Conservation (phyloP, 2,113 vertebrate genomes). For the Cottus gobio region DNA sequence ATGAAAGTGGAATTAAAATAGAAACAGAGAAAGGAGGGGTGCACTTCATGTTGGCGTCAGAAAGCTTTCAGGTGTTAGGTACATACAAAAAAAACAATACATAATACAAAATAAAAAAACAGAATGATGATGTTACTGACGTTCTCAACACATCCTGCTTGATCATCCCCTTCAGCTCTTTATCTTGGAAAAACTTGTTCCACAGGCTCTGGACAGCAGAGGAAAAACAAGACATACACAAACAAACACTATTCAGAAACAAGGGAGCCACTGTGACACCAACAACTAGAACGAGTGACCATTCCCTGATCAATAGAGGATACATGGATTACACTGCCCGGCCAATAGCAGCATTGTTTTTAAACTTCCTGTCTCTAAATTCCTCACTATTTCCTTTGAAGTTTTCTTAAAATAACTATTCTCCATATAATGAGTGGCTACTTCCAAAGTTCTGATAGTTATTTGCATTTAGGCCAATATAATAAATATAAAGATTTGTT, state of each 20-base stretch:
- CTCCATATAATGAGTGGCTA: neutral
- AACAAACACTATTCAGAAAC: neutral
- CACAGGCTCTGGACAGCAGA: conserved; percentile 89
- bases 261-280: neutral
- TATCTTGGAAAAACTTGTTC: conserved; percentile 99
- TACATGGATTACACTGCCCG: neutral
- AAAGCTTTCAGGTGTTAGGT: neutral
- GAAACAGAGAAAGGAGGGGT: neutral
- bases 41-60: neutral
- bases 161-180: conserved; percentile 97
- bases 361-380: neutral
- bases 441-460: neutral
- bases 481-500: neutral
- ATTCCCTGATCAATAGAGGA: neutral
- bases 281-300: neutral
- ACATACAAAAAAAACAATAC: neutral
- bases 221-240: neutral
- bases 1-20: neutral
- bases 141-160: conserved; percentile 97
- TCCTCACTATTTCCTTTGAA: neutral
- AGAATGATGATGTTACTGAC: conserved; percentile 79
- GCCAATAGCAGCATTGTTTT: too few relatives aligned
- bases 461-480: neutral
- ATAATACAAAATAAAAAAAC: neutral
- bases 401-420: neutral